Conservation (phyloP, 2,888 invertebrate species). For the Diplazon laetatorius region DNA sequence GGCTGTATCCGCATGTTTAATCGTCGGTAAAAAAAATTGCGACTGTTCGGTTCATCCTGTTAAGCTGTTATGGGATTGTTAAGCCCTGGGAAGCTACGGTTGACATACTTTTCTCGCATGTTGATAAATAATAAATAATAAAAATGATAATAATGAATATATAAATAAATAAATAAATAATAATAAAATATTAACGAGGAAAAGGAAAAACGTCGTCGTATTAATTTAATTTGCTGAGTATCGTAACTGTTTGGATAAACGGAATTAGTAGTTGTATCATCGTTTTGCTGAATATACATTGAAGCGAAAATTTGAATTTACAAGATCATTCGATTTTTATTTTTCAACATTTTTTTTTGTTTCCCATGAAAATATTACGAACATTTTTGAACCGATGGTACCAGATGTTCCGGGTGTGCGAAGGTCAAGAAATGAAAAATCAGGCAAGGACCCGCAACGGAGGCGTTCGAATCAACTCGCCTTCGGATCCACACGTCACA, state of each 20-base stretch:
- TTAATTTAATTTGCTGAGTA: too few relatives aligned
- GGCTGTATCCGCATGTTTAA: constrained; percentile 26
- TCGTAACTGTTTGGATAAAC: too few relatives aligned
- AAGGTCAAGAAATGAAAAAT: constrained; percentile 30
- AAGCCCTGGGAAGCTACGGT: neutral
- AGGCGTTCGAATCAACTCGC: neutral
- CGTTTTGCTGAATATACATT: too few relatives aligned
- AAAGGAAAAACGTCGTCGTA: too few relatives aligned
- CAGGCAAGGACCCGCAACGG: constrained; percentile 26
- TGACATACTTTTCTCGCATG: neutral
- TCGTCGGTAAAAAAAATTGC: neutral
- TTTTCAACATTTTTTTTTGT: too few relatives aligned
- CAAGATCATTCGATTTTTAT: too few relatives aligned
- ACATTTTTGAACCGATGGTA: neutral
- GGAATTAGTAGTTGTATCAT: too few relatives aligned
- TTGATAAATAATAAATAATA: neutral
- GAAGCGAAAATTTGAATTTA: too few relatives aligned
- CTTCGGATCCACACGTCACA: constrained; percentile 46
- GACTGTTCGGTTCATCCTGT: neutral
- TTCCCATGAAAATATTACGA: too few relatives aligned
- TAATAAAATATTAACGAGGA: too few relatives aligned
- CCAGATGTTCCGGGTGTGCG: neutral
- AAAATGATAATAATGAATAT: too few relatives aligned
- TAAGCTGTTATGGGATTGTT: neutral
- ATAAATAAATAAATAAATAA: neutral